Evolutionary conservation across 2,888 invertebrate genomes (phyloP).

Genomic region (Ichneumon xanthorius): DNA sequence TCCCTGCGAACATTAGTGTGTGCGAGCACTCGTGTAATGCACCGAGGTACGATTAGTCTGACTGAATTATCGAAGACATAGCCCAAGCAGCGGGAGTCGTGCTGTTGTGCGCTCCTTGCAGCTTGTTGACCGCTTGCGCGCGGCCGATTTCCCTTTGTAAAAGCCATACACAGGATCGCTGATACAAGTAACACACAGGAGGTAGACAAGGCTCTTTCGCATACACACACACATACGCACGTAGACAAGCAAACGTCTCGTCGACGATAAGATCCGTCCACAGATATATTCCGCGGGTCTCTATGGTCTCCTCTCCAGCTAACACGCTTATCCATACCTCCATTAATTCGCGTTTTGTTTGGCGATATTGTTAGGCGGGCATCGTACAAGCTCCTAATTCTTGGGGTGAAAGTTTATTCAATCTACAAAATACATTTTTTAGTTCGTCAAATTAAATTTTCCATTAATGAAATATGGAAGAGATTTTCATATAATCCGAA

Average conservation of each 20-base stretch:
- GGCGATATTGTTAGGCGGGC: constrained; percentile 59
- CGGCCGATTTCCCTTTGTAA: constrained; percentile 70
- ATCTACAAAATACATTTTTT: background rate
- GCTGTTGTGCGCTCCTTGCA: constrained; percentile 53
- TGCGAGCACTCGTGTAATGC: constrained; percentile 61
- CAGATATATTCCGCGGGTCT: constrained; percentile 54
- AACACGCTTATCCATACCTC: constrained; percentile 33
- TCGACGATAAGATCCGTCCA: constrained; percentile 63
- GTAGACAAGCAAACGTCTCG: constrained; percentile 4
- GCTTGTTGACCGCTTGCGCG: constrained; percentile 58
- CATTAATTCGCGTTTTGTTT: constrained; percentile 65
- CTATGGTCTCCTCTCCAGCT: constrained; percentile 17
- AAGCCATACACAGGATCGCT: constrained; percentile 48
- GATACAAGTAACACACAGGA: constrained; percentile 34
- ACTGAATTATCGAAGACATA: constrained; percentile 72
- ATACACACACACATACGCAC: constrained; percentile 6
- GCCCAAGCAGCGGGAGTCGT: constrained; percentile 62
- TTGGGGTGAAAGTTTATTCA: constrained; percentile 62
- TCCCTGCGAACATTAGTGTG: constrained; percentile 34
- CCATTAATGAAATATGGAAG: background rate
- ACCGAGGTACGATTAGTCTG: constrained; percentile 69
- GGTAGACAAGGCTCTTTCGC: constrained; percentile 56
- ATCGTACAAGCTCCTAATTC: constrained; percentile 55
- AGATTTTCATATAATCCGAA: background rate
- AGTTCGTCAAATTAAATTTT: background rate